Percentiles rank a stretch among this genome's conserved stretches.
phyloP scores from a whole-genome alignment of 1,140 invertebrate genomes.

The Megathymus violae region DNA sequence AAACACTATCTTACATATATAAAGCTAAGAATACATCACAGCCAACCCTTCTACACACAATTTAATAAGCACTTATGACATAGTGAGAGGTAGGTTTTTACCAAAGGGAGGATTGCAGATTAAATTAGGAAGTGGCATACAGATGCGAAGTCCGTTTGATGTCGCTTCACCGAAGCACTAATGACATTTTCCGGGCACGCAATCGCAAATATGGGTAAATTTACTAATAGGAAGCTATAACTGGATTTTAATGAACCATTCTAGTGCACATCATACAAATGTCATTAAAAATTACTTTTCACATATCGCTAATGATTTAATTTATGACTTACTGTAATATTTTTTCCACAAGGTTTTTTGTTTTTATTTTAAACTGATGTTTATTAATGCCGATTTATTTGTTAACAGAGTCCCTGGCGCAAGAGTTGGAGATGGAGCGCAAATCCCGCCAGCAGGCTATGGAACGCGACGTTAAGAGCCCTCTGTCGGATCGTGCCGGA shows the following conservation, averaged over 20 bases:
- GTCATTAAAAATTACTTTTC: no score
- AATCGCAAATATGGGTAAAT: constrained; percentile 29
- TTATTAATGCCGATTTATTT: constrained; percentile 40
- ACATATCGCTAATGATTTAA: no score
- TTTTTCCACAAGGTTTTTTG: no score
- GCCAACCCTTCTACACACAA: constrained; percentile 59
- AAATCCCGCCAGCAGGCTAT: constrained; percentile 91
- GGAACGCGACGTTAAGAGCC: constrained; percentile 93
- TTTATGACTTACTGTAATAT: no score
- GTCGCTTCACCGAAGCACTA: constrained; percentile 64
- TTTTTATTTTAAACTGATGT: no score
- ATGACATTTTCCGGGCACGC: constrained; percentile 72
- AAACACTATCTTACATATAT: constrained; percentile 12
- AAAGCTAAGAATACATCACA: constrained; percentile 29
- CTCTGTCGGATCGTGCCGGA: constrained; percentile 90
- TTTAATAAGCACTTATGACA: constrained; percentile 61
- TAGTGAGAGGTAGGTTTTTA: constrained; percentile 67
- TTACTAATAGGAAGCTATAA: neutral
- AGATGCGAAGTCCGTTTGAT: constrained; percentile 74
- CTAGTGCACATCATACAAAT: neutral
- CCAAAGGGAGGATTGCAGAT: constrained; percentile 67
- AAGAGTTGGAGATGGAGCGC: constrained; percentile 93
- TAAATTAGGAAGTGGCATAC: constrained; percentile 74
- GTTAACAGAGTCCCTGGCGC: constrained; percentile 90
- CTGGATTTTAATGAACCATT: neutral